phyloP scores from a whole-genome alignment of 2,888 invertebrate species.

The Drosophila nigritarsus region DNA sequence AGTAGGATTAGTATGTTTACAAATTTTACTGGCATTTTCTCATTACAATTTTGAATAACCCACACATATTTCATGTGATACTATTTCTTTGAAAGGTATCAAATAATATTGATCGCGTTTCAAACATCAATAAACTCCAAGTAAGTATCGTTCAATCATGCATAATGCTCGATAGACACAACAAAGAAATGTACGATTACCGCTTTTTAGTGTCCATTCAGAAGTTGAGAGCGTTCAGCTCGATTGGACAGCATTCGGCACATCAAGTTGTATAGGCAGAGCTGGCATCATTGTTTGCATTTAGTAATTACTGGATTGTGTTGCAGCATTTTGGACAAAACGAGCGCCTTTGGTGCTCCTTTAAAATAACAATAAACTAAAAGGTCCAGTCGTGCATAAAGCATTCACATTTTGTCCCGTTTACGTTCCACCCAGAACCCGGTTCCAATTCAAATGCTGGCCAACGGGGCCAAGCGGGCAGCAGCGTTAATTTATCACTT shows the following conservation, averaged over 20 bases:
- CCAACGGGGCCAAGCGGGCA: slow-evolving; percentile 50
- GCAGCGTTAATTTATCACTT: slow-evolving; percentile 78
- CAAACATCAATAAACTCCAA: neutral
- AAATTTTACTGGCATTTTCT: no score
- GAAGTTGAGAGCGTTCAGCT: slow-evolving; percentile 11
- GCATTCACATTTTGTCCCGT: slow-evolving; percentile 62
- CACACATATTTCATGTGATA: no score
- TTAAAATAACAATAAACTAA: slow-evolving; percentile 78
- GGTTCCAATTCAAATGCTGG: slow-evolving; percentile 42
- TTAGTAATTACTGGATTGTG: slow-evolving; percentile 49
- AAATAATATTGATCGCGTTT: neutral
- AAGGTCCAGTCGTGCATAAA: slow-evolving; percentile 79
- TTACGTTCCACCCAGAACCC: slow-evolving; percentile 10
- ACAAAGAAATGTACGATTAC: neutral
- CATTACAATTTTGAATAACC: no score
- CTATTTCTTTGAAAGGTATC: neutral
- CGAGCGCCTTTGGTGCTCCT: slow-evolving; percentile 18
- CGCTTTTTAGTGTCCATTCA: neutral
- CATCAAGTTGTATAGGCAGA: slow-evolving; percentile 17
- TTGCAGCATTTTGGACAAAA: slow-evolving; percentile 16
- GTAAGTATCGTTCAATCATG: neutral
- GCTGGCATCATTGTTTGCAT: slow-evolving; percentile 29
- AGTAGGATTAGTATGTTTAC: no score
- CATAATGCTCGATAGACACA: neutral
- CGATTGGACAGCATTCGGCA: slow-evolving; percentile 18